Conservation (phyloP, 2,888 invertebrate species). For the Iphiclides podalirius region DNA sequence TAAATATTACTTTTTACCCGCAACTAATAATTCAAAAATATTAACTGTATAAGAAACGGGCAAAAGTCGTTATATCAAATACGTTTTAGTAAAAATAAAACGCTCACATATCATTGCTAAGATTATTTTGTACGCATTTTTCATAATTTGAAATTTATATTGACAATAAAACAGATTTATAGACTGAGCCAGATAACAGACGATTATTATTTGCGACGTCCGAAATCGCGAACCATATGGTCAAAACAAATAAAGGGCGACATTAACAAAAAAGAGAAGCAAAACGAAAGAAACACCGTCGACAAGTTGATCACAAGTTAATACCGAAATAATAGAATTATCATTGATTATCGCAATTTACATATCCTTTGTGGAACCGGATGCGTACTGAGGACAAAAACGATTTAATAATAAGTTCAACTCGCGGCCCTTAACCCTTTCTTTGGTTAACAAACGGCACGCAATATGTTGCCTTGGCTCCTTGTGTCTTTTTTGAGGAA, state of each 20-base stretch:
- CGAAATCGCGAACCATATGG: conserved; percentile 58
- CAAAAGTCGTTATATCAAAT: too few species aligned
- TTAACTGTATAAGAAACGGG: too few species aligned
- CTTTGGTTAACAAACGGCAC: conserved; percentile 69
- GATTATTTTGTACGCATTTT: too few species aligned
- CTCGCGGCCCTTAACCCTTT: conserved; percentile 73
- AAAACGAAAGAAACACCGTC: conserved; percentile 40
- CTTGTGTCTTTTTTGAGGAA: conserved; percentile 61
- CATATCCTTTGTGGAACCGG: conserved; percentile 74
- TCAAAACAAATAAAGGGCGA: conserved; percentile 53
- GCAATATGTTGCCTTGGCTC: conserved; percentile 71
- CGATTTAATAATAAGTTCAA: conserved; percentile 77
- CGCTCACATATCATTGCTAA: too few species aligned
- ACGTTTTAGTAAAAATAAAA: too few species aligned
- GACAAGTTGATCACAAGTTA: conserved; percentile 73
- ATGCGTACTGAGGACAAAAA: conserved; percentile 76
- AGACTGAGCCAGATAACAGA: too few species aligned
- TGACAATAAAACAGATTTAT: too few species aligned
- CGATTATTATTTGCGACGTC: too few species aligned
- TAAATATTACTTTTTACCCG: too few species aligned
- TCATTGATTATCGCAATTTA: conserved; percentile 77
- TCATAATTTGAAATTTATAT: too few species aligned
- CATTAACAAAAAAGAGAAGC: conserved; percentile 33
- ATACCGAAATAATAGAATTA: conserved; percentile 75
- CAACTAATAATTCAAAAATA: too few species aligned